These are phyloP conservation scores for Ganaspis sp. DNA, from an alignment of 1,140 invertebrate genomes.

Conservation along the genomic window DNA sequence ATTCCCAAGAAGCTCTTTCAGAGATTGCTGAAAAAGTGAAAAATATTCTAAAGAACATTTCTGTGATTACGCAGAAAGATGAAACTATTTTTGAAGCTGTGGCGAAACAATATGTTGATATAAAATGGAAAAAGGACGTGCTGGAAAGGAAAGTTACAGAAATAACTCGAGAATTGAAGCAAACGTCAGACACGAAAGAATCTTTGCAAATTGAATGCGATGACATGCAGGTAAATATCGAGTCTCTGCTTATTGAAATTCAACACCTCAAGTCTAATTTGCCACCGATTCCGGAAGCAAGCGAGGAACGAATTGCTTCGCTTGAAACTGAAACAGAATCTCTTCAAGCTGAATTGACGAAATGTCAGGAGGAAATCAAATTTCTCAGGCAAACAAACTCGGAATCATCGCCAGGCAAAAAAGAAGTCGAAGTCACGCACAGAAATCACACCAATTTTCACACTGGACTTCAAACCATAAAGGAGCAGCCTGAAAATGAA, in stretches of 20 bases:
- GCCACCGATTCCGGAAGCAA: constrained; percentile 72
- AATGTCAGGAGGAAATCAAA: constrained; percentile 77
- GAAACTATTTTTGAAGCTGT: constrained; percentile 67
- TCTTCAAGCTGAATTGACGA: constrained; percentile 62
- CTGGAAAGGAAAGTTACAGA: constrained; percentile 70
- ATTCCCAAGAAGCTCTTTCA: constrained; percentile 39
- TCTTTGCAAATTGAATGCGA: constrained; percentile 68
- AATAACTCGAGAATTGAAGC: constrained; percentile 65
- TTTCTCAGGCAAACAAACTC: constrained; percentile 76
- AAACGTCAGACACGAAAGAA: constrained; percentile 63
- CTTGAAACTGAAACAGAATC: constrained; percentile 70
- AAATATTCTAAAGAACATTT: constrained; percentile 63
- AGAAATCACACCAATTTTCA: constrained; percentile 59
- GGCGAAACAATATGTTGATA: constrained; percentile 65
- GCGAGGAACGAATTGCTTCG: constrained; percentile 68
- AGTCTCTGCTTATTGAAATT: constrained; percentile 65
- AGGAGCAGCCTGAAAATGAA: constrained; percentile 58
- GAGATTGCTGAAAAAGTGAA: constrained; percentile 55
- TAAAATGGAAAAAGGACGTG: constrained; percentile 70
- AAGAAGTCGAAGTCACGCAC: constrained; percentile 45
- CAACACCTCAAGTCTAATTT: constrained; percentile 67
- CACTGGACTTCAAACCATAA: constrained; percentile 58
- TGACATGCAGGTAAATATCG: constrained; percentile 68
- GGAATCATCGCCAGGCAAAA: constrained; percentile 64
- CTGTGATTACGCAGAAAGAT: constrained; percentile 47